A percentile compares a stretch with the other conserved stretches of the same genome.
These are phyloP conservation scores for Minunthozetes semirufus DNA, from an alignment of 2,888 invertebrate species.

Conservation along the genomic window DNA sequence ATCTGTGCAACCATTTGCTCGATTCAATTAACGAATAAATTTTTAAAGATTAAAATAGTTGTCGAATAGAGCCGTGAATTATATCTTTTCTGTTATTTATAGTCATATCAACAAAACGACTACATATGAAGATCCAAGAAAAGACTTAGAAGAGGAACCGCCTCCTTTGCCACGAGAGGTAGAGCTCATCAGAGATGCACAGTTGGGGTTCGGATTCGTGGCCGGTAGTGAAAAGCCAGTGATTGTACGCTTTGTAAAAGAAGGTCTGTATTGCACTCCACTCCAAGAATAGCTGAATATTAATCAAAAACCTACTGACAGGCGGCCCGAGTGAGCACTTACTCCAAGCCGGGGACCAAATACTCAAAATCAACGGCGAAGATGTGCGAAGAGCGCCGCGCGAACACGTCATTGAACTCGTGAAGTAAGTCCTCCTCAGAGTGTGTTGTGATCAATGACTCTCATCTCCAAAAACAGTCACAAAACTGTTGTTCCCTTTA, in stretches of 20 bases:
- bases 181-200: slow-evolving; percentile 64
- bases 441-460: neutral
- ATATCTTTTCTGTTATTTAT: slow-evolving; percentile 43
- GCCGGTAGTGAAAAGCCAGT: slow-evolving; percentile 89
- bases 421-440: slow-evolving; percentile 49
- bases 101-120: slow-evolving; percentile 71
- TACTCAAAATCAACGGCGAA: slow-evolving; percentile 80
- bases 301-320: slow-evolving; percentile 42
- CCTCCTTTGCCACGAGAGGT: slow-evolving; percentile 73
- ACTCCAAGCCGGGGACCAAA: slow-evolving; percentile 83
- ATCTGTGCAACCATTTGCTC: too few relatives aligned
- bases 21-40: too few relatives aligned
- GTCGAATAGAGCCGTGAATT: neutral
- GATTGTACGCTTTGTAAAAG: slow-evolving; percentile 64
- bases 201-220: slow-evolving; percentile 88
- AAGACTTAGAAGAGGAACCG: slow-evolving; percentile 54
- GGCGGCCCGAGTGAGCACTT: slow-evolving; percentile 79
- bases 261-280: slow-evolving; percentile 46
- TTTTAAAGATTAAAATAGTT: neutral
- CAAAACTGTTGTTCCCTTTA: neutral
- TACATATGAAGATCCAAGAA: slow-evolving; percentile 72
- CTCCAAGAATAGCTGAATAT: neutral
- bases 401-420: slow-evolving; percentile 80
- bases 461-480: neutral
- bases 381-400: slow-evolving; percentile 77